Percentiles rank a stretch among this genome's conserved stretches.
These are phyloP conservation scores for Aix galericulata DNA, from an alignment of 2,113 vertebrate species.

Conservation along the genomic window DNA sequence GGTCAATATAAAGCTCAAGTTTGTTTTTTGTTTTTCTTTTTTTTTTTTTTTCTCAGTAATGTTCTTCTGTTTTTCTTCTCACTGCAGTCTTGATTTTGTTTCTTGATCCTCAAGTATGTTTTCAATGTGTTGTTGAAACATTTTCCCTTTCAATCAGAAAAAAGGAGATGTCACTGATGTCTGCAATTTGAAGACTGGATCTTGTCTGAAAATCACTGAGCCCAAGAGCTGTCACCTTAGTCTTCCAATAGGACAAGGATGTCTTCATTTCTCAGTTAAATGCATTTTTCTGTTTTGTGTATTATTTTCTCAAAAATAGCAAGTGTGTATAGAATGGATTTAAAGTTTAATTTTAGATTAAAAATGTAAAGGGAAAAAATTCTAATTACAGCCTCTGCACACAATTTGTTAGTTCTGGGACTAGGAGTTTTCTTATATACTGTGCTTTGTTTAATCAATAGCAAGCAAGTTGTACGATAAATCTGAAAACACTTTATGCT, in stretches of 20 bases:
- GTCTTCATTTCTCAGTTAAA: not conserved
- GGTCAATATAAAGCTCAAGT: not conserved
- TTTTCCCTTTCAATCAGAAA: not conserved
- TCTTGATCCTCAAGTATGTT: not conserved
- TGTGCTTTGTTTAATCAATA: not conserved
- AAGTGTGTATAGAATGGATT: not conserved
- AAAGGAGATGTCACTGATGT: not conserved
- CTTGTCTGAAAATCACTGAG: not conserved
- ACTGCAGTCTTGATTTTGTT: not conserved
- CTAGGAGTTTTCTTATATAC: not conserved
- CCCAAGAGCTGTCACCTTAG: not conserved
- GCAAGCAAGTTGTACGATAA: not conserved
- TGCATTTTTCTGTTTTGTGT: not conserved
- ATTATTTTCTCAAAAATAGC: not conserved
- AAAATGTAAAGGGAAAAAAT: not conserved
- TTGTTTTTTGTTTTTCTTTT: not conserved
- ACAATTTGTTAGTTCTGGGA: not conserved
- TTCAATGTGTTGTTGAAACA: not conserved
- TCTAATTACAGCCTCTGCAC: not conserved
- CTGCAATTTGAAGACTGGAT: not conserved
- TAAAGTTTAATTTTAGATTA: not conserved
- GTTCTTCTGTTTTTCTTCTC: not conserved
- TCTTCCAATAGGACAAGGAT: not conserved
- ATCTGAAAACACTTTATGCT: not conserved
- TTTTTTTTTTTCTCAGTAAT: not conserved